These are phyloP conservation scores for Scartelaos histophorus DNA, from an alignment of 2,113 vertebrate genomes.

Conservation along the genomic window DNA sequence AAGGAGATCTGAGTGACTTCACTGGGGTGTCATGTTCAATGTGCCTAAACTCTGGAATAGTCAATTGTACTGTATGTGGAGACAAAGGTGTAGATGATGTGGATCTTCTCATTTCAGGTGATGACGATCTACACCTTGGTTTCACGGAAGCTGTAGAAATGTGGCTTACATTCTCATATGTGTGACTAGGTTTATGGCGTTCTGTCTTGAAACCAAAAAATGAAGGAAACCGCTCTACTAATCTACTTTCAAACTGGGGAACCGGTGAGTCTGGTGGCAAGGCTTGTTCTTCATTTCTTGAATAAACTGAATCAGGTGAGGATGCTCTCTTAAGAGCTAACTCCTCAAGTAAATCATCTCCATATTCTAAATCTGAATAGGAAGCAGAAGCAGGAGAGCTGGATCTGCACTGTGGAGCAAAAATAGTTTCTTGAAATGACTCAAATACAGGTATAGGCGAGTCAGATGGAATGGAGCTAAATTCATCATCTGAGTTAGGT, in stretches of 20 bases:
- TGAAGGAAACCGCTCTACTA: constrained; percentile 29
- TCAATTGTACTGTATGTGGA: constrained; percentile 30
- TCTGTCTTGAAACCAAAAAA: constrained; percentile 37
- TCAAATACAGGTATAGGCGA: constrained; percentile 51
- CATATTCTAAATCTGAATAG: constrained; percentile 36
- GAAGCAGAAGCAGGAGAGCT: constrained; percentile 38
- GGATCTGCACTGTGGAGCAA: constrained; percentile 22
- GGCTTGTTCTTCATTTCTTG: constrained; percentile 6
- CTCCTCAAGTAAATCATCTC: background rate
- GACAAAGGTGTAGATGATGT: constrained; percentile 27
- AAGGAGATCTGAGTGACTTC: constrained; percentile 25
- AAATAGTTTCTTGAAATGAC: background rate
- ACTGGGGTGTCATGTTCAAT: background rate
- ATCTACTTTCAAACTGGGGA: constrained; percentile 15
- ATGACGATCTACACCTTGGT: constrained; percentile 35
- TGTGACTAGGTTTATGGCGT: constrained; percentile 20
- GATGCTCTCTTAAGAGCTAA: constrained; percentile 18
- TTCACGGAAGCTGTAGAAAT: constrained; percentile 12
- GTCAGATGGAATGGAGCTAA: constrained; percentile 42
- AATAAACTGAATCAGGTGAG: constrained; percentile 38
- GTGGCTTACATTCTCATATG: constrained; percentile 28
- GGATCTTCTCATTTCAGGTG: constrained; percentile 41
- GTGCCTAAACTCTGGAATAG: constrained; percentile 34
- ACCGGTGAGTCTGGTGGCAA: constrained; percentile 47
- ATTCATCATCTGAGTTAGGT: constrained; percentile 42